These are phyloP conservation scores for Creontiades dilutus DNA, from an alignment of 2,888 invertebrate genomes.

Conservation along the genomic window DNA sequence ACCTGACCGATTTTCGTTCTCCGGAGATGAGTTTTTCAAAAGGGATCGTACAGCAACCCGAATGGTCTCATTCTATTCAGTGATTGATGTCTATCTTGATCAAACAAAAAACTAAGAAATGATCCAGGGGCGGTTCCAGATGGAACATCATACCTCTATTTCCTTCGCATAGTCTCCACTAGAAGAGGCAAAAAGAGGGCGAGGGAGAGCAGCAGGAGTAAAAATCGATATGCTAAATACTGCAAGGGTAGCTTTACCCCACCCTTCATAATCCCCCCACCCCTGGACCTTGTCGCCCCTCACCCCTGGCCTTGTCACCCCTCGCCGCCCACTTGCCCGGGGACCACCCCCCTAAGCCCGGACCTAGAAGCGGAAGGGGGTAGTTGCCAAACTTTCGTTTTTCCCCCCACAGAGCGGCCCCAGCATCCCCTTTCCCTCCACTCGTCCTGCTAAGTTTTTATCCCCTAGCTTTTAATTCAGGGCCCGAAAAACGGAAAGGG, in stretches of 20 bases:
- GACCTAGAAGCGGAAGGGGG: conserved; percentile 13
- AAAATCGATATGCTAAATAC: conserved; percentile 74
- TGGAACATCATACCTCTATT: no score
- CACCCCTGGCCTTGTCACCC: not conserved
- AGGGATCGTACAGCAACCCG: no score
- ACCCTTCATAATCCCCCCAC: conserved; percentile 64
- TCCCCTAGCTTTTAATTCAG: conserved; percentile 27
- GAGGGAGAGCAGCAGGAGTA: conserved; percentile 63
- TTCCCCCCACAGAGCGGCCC: conserved; percentile 27
- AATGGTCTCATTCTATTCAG: no score
- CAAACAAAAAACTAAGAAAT: no score
- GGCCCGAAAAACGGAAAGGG: conserved; percentile 23
- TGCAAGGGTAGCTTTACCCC: conserved; percentile 71
- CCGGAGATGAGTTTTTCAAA: no score
- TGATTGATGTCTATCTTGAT: no score
- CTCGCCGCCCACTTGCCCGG: not conserved
- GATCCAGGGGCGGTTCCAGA: no score
- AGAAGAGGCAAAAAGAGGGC: conserved; percentile 39
- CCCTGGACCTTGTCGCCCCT: not conserved
- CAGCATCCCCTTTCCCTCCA: not conserved
- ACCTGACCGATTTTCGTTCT: no score
- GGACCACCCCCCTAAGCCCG: not conserved
- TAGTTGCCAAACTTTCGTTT: conserved; percentile 63
- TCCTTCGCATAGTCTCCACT: conserved; percentile 65
- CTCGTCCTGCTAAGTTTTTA: conserved; percentile 27